Base-by-base conservation (phyloP, 2,888 invertebrate species). In the Leptothorax acervorum region DNA sequence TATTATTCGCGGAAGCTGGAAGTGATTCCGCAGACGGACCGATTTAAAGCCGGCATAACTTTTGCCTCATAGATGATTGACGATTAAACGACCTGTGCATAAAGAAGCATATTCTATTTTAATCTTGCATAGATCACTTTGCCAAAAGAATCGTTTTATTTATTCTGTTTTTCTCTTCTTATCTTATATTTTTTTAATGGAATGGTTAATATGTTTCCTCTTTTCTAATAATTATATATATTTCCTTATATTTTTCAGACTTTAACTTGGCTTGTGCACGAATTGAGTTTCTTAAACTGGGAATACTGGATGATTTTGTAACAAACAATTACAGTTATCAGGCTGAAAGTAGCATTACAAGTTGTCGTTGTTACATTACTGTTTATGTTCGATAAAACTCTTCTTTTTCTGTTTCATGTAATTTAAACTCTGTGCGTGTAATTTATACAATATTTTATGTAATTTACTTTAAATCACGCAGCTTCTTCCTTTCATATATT, bases 281-380 rank as follows among this genome's bases (percentile, higher is more conserved):
- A 70, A 42, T 39, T 63, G 2, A 12, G n/a, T 5, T 23, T 65
- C 23, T 65, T 65, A 12, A 65, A 65, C 45, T 0, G 18, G 2
- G 6, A 28, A 15, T 28, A 12, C 3, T 65, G n/a, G 18, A 65
- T 12, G 9, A 23, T 42, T 65, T 42, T 65, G 6, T 8, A 42
- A 57, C 18, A 18, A 42, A 42, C 11, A 57, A 57, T 57, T 63
- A 42, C 63, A 39, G 23, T 23, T 0, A 23, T 23, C 23, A 23
- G 23, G 23, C 84, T 87, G 9, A 82, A 85, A n/a, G 84, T 53
- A 51, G 79, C 85, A 57, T 90, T 85, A 66, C 82, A 86, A 60
- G 85, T 74, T 53, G 87, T 86, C 81, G 76, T 66, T 81, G 65
- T 78, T 35, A 6, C 70, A 63, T 60, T 51, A n/a, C 48, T 42